A percentile compares a stretch with the other conserved stretches of the same genome.
Evolutionary conservation across 2,888 invertebrate genomes (phyloP).

Genomic region (Cosmia trapezina): DNA sequence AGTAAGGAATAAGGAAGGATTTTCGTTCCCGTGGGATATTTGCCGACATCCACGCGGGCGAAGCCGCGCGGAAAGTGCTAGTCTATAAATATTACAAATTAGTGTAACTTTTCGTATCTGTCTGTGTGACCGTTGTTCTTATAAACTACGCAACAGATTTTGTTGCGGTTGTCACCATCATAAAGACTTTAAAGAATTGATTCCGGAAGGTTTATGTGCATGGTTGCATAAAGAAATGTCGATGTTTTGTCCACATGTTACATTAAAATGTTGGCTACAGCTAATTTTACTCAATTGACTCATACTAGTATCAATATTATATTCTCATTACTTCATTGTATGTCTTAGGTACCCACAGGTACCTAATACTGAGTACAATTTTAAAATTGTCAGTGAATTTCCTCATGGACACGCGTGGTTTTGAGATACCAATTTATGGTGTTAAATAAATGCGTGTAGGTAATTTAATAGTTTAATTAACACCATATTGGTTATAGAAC

Average conservation of each 20-base stretch:
- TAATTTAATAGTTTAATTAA: not conserved
- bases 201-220: not conserved
- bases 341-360: not conserved
- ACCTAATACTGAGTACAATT: not conserved
- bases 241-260: too few species aligned
- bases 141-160: not conserved
- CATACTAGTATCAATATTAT: constrained; percentile 1
- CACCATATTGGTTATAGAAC: not conserved
- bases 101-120: not conserved
- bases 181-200: not conserved
- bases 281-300: constrained; percentile 19
- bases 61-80: too few species aligned
- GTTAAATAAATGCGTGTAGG: not conserved
- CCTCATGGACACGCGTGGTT: constrained; percentile 6
- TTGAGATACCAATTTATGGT: constrained; percentile 8
- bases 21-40: too few species aligned
- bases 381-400: constrained; percentile 16
- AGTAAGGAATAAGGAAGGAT: too few species aligned
- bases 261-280: not conserved
- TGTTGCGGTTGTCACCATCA: not conserved
- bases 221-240: not conserved
- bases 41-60: too few species aligned
- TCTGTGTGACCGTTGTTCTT: not conserved
- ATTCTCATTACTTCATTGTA: constrained; percentile 23
- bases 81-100: not conserved